A percentile compares a stretch with the other conserved stretches of the same genome.
phyloP scores from a whole-genome alignment of 2,113 vertebrate genomes.

The Todiramphus chloris region DNA sequence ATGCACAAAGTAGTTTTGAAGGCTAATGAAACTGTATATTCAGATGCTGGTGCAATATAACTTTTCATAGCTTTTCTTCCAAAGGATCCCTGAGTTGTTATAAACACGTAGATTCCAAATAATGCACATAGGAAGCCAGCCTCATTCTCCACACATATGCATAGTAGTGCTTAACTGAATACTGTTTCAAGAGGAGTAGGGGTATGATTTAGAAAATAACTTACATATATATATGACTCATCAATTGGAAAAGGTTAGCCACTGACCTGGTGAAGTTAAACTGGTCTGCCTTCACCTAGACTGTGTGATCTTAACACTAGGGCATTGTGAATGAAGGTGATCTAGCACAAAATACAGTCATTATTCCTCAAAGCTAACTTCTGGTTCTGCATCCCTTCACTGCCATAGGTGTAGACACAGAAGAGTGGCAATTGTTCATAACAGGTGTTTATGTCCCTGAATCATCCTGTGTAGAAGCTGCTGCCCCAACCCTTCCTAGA shows the following conservation, averaged over 20 bases:
- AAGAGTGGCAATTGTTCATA: background rate
- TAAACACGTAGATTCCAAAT: background rate
- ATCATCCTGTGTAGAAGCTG: background rate
- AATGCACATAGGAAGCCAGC: background rate
- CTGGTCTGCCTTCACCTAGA: background rate
- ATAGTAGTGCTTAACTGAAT: background rate
- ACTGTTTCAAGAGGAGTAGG: background rate
- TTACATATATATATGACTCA: background rate
- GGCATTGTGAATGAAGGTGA: background rate
- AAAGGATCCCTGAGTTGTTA: background rate
- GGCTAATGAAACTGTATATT: background rate
- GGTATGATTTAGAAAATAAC: too few relatives aligned
- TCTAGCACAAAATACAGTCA: background rate
- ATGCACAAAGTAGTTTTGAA: background rate
- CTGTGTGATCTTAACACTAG: background rate
- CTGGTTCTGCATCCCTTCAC: background rate
- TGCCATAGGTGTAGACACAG: background rate
- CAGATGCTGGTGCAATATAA: background rate
- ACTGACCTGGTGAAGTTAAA: background rate
- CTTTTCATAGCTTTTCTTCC: background rate
- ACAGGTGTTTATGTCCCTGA: background rate
- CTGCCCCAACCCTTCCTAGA: background rate
- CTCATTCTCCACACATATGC: fast-evolving
- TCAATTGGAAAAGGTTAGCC: background rate
- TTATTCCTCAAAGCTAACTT: background rate